Base-by-base conservation (phyloP, 2,888 invertebrate species). In the Carcina quercana region DNA sequence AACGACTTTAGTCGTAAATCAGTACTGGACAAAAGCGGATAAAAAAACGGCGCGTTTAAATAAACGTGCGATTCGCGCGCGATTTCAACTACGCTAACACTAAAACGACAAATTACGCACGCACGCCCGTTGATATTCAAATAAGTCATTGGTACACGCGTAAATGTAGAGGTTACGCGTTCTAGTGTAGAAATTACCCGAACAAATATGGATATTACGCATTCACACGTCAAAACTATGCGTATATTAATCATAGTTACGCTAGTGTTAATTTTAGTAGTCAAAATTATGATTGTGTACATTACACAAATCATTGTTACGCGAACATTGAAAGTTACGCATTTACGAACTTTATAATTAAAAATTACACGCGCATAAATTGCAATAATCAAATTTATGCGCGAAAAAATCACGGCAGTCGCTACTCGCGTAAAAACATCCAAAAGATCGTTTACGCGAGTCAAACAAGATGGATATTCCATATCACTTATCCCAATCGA, bases 11-110 rank as follows among this genome's bases (percentile, higher is more conserved):
- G 36, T 37, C 35, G 34, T 19, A 53, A 68, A 73, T 74, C 75
- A 75, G 75, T 74, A 75, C 71, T 43, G 58, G 59, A 67, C 52
- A 60, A 56, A 71, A 72, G 73, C 70, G 72, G 73, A 47, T 30
- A 40, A 58, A 55, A 41, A 40, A 56, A 55, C 47, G 51, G 52
- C 50, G 50, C 49, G 43, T 44, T 45, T 11, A 43, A 47, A 50
- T 40, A 35, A 50, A 45, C 38, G 37, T 50, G 55, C 53, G 59
- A 64, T 43, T 55, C 54, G 53, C 70, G 71, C 70, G 65, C 67
- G 40, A 37, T 35, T 42, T 42, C 26, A 11, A 25, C 57, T 63
- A 68, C 28, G 15, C 43, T 59, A 57, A 49, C 40, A 49, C 50
- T 52, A 35, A 15, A 15, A 60, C 51, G 46, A 40, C 39, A 40